These are phyloP conservation scores for Dasypogon diadema DNA, from an alignment of 2,888 invertebrate genomes.

Conservation along the genomic window DNA sequence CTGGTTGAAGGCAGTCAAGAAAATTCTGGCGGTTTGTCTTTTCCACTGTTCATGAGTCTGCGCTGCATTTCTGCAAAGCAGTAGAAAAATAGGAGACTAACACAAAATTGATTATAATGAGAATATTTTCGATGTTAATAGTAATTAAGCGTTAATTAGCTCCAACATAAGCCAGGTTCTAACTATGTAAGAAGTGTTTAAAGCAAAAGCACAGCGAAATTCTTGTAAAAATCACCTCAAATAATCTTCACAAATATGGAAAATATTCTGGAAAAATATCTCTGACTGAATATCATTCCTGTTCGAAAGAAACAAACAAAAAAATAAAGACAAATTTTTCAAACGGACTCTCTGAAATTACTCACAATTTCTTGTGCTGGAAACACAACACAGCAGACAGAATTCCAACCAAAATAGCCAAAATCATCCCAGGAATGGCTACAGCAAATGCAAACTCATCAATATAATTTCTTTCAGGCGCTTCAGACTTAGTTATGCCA, in stretches of 20 bases:
- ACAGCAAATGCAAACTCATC: slow-evolving; percentile 78
- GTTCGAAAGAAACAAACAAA: slow-evolving; percentile 66
- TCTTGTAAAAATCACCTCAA: slow-evolving; percentile 57
- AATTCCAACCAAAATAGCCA: slow-evolving; percentile 76
- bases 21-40: too few species aligned
- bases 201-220: too few species aligned
- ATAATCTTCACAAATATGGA: slow-evolving; percentile 79
- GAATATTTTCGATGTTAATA: too few species aligned
- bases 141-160: too few species aligned
- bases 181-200: too few species aligned
- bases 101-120: too few species aligned
- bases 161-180: too few species aligned
- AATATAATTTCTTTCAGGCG: slow-evolving; percentile 78
- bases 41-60: too few species aligned
- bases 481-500: slow-evolving; percentile 72
- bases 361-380: slow-evolving; percentile 83
- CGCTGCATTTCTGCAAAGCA: too few species aligned
- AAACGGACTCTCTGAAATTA: slow-evolving; percentile 60
- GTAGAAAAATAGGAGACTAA: too few species aligned
- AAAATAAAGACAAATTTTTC: neutral
- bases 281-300: slow-evolving; percentile 77
- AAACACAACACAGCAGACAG: slow-evolving; percentile 81
- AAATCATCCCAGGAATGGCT: slow-evolving; percentile 76
- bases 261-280: slow-evolving; percentile 77
- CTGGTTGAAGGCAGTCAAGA: too few species aligned